Evolutionary conservation across 1,140 invertebrate genomes (phyloP).

Genomic region (Pseudobourletiella spinata): DNA sequence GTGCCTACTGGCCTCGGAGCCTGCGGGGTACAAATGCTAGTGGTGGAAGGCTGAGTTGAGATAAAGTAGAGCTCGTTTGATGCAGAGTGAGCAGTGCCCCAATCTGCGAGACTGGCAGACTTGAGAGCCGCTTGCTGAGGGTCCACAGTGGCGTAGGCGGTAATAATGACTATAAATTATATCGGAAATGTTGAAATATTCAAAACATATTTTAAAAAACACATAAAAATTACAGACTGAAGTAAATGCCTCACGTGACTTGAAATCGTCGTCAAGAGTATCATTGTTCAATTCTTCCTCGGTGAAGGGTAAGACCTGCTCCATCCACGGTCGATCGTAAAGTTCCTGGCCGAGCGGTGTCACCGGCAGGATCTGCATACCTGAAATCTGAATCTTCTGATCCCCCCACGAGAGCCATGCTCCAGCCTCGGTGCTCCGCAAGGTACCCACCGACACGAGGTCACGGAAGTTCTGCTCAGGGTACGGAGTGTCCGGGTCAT

Average conservation of each 20-base stretch:
- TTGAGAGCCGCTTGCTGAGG: constrained; percentile 4
- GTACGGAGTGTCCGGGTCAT: constrained; percentile 14
- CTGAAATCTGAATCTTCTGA: constrained; percentile 3
- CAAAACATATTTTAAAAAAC: background rate
- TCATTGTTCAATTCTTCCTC: constrained; percentile 2
- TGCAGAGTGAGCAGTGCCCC: constrained; percentile 9
- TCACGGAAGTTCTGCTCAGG: constrained; percentile 14
- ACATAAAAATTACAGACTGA: no score
- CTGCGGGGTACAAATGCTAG: background rate
- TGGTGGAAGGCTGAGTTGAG: background rate
- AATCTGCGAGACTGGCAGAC: background rate
- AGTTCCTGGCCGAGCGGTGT: constrained; percentile 2
- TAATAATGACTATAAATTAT: constrained; percentile 8
- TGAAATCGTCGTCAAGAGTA: constrained; percentile 1
- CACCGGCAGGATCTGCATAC: constrained; percentile 6
- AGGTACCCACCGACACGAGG: constrained; percentile 9
- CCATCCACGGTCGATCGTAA: constrained; percentile 11
- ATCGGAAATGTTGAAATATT: background rate
- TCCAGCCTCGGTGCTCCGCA: background rate
- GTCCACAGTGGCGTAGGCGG: constrained; percentile 12
- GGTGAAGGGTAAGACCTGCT: constrained; percentile 1
- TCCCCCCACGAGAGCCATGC: constrained; percentile 11
- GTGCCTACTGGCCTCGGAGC: background rate
- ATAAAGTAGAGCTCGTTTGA: constrained; percentile 10
- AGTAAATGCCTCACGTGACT: background rate